Conservation (phyloP, 2,888 invertebrate genomes). For the Coleophora deauratella region DNA sequence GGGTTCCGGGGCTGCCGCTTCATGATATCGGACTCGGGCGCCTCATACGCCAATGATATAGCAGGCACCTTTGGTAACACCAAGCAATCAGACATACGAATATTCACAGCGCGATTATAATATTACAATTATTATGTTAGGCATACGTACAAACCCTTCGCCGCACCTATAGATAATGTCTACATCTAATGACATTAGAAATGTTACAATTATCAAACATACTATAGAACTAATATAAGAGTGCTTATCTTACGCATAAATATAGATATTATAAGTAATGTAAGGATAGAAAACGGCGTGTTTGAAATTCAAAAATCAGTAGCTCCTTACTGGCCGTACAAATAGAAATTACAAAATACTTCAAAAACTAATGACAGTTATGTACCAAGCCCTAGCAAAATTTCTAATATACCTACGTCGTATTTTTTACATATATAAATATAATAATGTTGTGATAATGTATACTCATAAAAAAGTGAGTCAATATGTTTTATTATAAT, state of each 20-base stretch:
- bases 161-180: conserved; percentile 29
- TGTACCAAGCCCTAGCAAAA: conserved; percentile 53
- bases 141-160: conserved; percentile 45
- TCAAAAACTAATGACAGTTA: conserved; percentile 55
- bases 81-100: conserved; percentile 68
- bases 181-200: conserved; percentile 36
- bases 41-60: conserved; percentile 99
- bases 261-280: conserved; percentile 50
- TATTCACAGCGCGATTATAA: conserved; percentile 21
- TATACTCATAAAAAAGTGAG: conserved; percentile 20
- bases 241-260: conserved; percentile 40
- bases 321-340: conserved; percentile 44
- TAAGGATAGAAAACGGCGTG: conserved; percentile 58
- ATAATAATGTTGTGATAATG: conserved; percentile 26
- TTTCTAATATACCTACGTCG: conserved; percentile 27
- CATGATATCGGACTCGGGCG: conserved; percentile 99
- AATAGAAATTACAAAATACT: conserved; percentile 37
- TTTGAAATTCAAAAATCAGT: conserved; percentile 39
- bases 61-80: conserved; percentile 92
- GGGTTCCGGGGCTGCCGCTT: conserved; percentile 98
- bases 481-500: conserved; percentile 15
- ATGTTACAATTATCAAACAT: conserved; percentile 18
- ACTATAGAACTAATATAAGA: conserved; percentile 30
- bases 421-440: conserved; percentile 24
- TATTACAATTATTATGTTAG: conserved; percentile 2